Conservation (phyloP, 2,113 vertebrate species). For the Solea senegalensis region DNA sequence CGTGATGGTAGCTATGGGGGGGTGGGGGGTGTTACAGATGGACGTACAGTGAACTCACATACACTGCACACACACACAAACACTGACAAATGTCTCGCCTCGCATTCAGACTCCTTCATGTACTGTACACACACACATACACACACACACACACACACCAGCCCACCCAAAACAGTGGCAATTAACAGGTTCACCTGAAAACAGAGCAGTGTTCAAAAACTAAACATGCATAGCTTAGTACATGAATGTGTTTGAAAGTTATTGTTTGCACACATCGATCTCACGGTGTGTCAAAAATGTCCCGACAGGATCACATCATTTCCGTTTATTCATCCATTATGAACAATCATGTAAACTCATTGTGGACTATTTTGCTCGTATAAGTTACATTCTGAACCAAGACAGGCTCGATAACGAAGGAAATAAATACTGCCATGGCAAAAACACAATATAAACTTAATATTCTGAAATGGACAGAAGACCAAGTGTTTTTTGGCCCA, state of each 20-base stretch:
- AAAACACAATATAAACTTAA: slow-evolving; percentile 83
- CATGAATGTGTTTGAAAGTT: slow-evolving; percentile 62
- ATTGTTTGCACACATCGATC: slow-evolving; percentile 45
- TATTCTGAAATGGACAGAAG: slow-evolving; percentile 56
- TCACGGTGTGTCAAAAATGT: slow-evolving; percentile 40
- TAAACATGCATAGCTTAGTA: slow-evolving; percentile 82
- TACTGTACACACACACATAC: slow-evolving; percentile 39
- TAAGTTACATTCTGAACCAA: slow-evolving; percentile 99
- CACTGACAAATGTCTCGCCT: slow-evolving; percentile 23
- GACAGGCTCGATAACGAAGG: slow-evolving; percentile 84
- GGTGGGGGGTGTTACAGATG: slow-evolving; percentile 37
- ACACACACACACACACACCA: slow-evolving; percentile 30
- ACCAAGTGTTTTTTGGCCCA: slow-evolving; percentile 4
- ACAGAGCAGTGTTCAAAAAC: slow-evolving; percentile 68
- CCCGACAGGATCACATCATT: slow-evolving; percentile 37
- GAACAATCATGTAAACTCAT: slow-evolving; percentile 71
- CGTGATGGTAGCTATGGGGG: slow-evolving; percentile 38
- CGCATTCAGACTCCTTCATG: slow-evolving; percentile 29
- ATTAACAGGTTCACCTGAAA: slow-evolving; percentile 61
- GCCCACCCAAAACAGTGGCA: slow-evolving; percentile 76
- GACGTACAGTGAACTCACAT: slow-evolving; percentile 41
- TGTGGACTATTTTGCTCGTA: slow-evolving; percentile 81
- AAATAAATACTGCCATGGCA: slow-evolving; percentile 98
- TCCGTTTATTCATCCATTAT: slow-evolving; percentile 65
- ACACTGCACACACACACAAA: slow-evolving; percentile 21